These are phyloP conservation scores for Gobionotothen gibberifrons DNA, from an alignment of 2,797 vertebrate species.

Conservation along the genomic window DNA sequence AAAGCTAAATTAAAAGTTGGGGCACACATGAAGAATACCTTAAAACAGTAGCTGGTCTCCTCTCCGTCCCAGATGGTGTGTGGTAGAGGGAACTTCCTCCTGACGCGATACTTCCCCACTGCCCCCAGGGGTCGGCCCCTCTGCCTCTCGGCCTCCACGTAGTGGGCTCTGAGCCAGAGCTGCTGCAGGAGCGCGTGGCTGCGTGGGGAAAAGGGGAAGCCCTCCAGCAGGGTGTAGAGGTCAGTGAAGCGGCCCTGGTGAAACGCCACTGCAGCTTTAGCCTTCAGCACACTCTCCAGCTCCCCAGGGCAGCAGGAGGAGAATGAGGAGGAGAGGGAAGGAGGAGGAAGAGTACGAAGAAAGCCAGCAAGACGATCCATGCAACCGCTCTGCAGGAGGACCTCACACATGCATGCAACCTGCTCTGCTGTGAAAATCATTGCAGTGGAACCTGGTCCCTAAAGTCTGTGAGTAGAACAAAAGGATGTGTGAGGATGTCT, in stretches of 20 bases:
- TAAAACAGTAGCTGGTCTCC: conserved; percentile 83
- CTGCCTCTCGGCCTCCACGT: conserved; percentile 78
- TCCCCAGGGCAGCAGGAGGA: conserved; percentile 43
- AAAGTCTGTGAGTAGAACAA: conserved; percentile 4
- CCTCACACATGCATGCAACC: conserved; percentile 81
- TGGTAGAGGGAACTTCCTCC: conserved; percentile 81
- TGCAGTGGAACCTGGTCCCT: conserved; percentile 21
- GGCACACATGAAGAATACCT: conserved; percentile 41
- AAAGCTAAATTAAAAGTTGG: background rate
- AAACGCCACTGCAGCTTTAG: conserved; percentile 77
- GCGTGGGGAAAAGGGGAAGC: conserved; percentile 73
- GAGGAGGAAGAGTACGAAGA: conserved; percentile 65
- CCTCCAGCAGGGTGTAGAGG: conserved; percentile 77
- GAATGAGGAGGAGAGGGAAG: conserved; percentile 29
- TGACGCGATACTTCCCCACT: conserved; percentile 82
- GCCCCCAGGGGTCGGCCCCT: conserved; percentile 80
- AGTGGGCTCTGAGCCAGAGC: conserved; percentile 82
- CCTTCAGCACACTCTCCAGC: conserved; percentile 77
- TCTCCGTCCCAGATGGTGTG: conserved; percentile 84
- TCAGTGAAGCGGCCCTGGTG: conserved; percentile 78
- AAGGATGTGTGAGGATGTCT: background rate
- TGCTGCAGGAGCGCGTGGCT: conserved; percentile 82
- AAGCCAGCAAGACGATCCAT: conserved; percentile 78
- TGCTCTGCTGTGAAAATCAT: conserved; percentile 81
- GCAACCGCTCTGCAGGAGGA: conserved; percentile 77